These are phyloP conservation scores for Chlorodrepanis virens DNA, from an alignment of 2,113 vertebrate genomes.

Conservation along the genomic window DNA sequence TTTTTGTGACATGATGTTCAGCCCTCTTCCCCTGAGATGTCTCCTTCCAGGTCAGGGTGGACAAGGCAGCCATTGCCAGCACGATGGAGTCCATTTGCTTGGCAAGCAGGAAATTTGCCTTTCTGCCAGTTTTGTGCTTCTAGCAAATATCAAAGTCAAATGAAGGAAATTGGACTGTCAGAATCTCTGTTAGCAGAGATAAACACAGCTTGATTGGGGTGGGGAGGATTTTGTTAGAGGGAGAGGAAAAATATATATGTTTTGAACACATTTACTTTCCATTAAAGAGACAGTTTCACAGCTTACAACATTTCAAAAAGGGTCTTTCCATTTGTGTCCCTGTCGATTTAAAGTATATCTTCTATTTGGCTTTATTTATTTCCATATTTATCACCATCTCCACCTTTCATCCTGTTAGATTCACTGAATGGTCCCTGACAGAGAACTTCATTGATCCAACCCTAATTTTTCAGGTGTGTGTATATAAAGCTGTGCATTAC, in stretches of 20 bases:
- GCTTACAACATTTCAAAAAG: neutral
- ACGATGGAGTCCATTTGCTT: accelerated
- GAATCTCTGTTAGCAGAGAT: neutral
- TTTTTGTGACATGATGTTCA: neutral
- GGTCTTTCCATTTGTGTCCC: neutral
- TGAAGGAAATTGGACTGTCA: neutral
- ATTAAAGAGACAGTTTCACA: neutral
- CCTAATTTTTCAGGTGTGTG: neutral
- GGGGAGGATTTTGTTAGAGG: neutral
- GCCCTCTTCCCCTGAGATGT: neutral
- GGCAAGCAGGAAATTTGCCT: neutral
- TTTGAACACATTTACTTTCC: neutral
- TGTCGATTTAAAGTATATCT: neutral
- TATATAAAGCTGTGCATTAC: neutral
- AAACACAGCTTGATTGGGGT: neutral
- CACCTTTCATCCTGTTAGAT: neutral
- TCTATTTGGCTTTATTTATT: neutral
- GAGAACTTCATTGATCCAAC: neutral
- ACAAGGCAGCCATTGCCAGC: neutral
- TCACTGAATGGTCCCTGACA: neutral
- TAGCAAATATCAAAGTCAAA: neutral
- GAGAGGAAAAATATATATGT: neutral
- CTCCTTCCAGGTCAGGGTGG: neutral
- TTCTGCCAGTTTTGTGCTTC: neutral
- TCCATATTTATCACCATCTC: neutral